Evolutionary conservation across 2,113 vertebrate species (phyloP), one percentile per base, ranked within the genome.

Genomic region (Urocitellus parryii): DNA sequence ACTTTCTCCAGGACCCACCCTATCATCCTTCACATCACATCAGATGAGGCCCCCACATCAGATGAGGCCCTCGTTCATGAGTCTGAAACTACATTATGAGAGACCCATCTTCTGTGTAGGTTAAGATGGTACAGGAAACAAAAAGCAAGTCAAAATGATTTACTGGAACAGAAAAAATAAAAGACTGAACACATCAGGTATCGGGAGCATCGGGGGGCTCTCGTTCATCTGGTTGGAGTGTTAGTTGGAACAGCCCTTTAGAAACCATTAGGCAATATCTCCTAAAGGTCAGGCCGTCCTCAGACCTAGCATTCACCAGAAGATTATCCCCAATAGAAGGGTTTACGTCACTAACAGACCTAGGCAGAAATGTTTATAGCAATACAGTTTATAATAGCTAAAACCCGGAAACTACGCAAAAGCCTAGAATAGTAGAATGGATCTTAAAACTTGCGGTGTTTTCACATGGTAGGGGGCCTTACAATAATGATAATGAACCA

Each of bases 111-210:
- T 78, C 39, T 37, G 3, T 51, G 34, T 48, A 25, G 61, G 34
- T 45, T 42, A 90, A 91, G 73, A 88, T 11, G 58, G 37, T 1
- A 12, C 34, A 48, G 39, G 25, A 86, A 91, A 91, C 45, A 78
- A 89, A 94, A 68, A 56, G 70, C 58, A 91, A 88, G 73, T 39
- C 70, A 88, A 81, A 93, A 79, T 45, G 14, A 67, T 37, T 63
- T 34, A 51, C n/a, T n/a, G 70, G 25, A 58, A 45, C 4, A 91
- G 91, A 88, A 65, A 42, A 68, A 39, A 32, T 17, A 24, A 32
- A 89, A 91, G 42, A 67, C 13, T 20, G 56, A 80, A 83, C 65
- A 80, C 27, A 88, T 3, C 63, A 85, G 56, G 29, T 42, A 18
- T 45, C 48, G 4, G 1, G 51, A 81, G 45, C 18, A 82, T 9